phyloP scores from a whole-genome alignment of 2,888 invertebrate species.

The Drosophila lacicola region DNA sequence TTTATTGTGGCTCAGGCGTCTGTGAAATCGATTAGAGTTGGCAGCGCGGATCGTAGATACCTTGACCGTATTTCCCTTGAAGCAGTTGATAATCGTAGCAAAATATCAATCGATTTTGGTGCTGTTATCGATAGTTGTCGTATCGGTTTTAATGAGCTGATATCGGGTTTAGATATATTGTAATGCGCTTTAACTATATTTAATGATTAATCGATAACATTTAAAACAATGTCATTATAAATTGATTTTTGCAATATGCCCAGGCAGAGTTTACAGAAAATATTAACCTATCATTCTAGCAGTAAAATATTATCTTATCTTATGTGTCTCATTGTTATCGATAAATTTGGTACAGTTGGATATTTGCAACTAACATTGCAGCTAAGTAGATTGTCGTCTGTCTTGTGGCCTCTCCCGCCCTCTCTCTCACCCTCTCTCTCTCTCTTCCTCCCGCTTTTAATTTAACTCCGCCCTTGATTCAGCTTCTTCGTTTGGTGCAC shows the following conservation, averaged over 20 bases:
- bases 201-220: too few species aligned
- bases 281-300: too few species aligned
- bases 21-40: conserved; percentile 37
- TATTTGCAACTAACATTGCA: neutral
- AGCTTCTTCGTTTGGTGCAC: conserved; percentile 15
- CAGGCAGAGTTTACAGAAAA: neutral
- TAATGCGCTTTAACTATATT: too few species aligned
- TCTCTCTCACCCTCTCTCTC: neutral
- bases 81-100: too few species aligned
- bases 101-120: neutral
- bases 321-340: neutral
- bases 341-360: conserved; percentile 5
- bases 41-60: neutral
- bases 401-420: neutral
- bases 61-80: neutral
- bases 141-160: too few species aligned
- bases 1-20: conserved; percentile 19
- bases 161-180: too few species aligned
- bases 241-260: too few species aligned
- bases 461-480: conserved; percentile 8
- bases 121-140: neutral
- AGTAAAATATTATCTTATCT: neutral
- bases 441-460: neutral
- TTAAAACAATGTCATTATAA: too few species aligned
- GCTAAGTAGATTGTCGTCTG: conserved; percentile 12